Evolutionary conservation across 2,888 invertebrate genomes (phyloP).

Genomic region (Pherbina coryleti): DNA sequence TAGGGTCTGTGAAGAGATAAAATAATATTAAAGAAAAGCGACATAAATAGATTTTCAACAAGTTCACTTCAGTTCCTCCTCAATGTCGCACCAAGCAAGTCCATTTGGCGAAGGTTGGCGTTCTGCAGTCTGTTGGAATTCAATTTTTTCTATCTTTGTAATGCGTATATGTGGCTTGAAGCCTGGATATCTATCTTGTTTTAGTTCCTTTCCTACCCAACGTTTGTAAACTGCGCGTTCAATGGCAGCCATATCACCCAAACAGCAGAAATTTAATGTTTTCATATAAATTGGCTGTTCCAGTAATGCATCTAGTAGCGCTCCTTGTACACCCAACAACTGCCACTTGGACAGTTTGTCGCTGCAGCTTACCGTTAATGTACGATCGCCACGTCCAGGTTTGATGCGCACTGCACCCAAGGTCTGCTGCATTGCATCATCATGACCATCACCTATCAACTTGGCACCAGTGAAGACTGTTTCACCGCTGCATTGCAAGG

Average conservation of each 20-base stretch:
- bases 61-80: slow-evolving; percentile 64
- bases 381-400: slow-evolving; percentile 91
- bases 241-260: slow-evolving; percentile 75
- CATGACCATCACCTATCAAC: slow-evolving; percentile 72
- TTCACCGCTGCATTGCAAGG: slow-evolving; percentile 13
- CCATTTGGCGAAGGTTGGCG: slow-evolving; percentile 73
- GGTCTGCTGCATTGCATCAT: slow-evolving; percentile 74
- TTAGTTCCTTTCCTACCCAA: slow-evolving; percentile 51
- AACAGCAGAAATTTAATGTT: slow-evolving; percentile 79
- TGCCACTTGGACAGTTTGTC: slow-evolving; percentile 95
- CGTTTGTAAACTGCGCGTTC: slow-evolving; percentile 72
- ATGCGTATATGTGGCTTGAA: slow-evolving; percentile 58
- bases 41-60: neutral
- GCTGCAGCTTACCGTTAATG: slow-evolving; percentile 92
- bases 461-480: slow-evolving; percentile 86
- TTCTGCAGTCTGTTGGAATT: slow-evolving; percentile 64
- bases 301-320: slow-evolving; percentile 79
- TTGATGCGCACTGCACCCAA: slow-evolving; percentile 84
- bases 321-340: slow-evolving; percentile 86
- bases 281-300: slow-evolving; percentile 77
- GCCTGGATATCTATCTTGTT: slow-evolving; percentile 48
- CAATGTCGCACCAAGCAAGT: slow-evolving; percentile 74
- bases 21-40: neutral
- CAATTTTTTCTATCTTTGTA: slow-evolving; percentile 62
- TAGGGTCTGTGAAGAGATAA: slow-evolving; percentile 71